Evolutionary conservation across 2,888 invertebrate genomes (phyloP), one percentile per base, ranked within the genome.

Genomic region (Torymus tubicola): DNA sequence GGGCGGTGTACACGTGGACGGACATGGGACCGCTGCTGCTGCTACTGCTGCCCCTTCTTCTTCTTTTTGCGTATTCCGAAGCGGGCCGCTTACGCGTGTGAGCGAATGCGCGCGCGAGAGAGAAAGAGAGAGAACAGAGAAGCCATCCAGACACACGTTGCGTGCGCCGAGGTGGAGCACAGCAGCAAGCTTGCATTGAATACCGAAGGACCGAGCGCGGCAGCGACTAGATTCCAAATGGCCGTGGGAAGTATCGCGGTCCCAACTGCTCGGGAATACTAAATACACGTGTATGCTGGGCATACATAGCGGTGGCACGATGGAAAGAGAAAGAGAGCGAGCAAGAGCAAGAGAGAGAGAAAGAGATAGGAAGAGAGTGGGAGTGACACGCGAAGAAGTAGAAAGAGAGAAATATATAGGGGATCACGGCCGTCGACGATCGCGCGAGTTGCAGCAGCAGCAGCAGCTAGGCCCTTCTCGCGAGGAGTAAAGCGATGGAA

Each of bases 211-310:
- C 85, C 85, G 72, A 72, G 57, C 13, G 78, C 82, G 79, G 82
- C 84, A 11, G 24, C 78, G 82, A 85, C 83, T 83, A 87, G 88
- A 88, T 89, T 89, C 85, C 86, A 87, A 88, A 89, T 87, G 88
- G 88, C 90, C 90, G 90, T 90, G 90, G 89, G 90, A 90, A 90
- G 89, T 87, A 87, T 85, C 84, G 86, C 84, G 86, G 86, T 81
- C 65, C 83, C 84, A 86, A 86, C 85, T 86, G 84, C 83, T 85
- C 84, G 85, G 80, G 88, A 89, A 90, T 88, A 88, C 87, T 88
- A 88, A 90, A 87, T 86, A 86, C 85, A 81, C 84, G 79, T 84
- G 81, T 84, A 84, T 80, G 67, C 63, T 82, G 42, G 68, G 73
- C 53, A 67, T 10, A 78, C 65, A 70, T 57, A 72, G 72, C 74